These are phyloP conservation scores for Aythya baeri DNA, from an alignment of 2,113 vertebrate species.

Conservation along the genomic window DNA sequence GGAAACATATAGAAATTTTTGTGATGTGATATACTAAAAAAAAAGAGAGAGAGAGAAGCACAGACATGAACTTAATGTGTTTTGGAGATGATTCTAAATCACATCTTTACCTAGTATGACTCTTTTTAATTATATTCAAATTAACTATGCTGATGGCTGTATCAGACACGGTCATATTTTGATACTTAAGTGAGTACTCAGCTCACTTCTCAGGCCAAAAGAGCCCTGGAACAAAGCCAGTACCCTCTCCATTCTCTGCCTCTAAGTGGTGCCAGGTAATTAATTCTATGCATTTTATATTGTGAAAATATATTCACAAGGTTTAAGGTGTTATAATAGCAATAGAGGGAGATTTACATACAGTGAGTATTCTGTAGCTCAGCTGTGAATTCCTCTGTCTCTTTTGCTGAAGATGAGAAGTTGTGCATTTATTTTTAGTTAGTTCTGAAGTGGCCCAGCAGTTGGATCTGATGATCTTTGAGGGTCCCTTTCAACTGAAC, in stretches of 20 bases:
- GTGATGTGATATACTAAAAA: neutral
- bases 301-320: neutral
- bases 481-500: too few relatives aligned
- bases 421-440: too few relatives aligned
- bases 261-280: neutral
- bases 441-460: too few relatives aligned
- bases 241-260: neutral
- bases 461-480: too few relatives aligned
- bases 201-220: neutral
- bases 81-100: neutral
- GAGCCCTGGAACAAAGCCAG: neutral
- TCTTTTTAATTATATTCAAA: neutral
- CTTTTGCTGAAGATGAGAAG: neutral
- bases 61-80: neutral
- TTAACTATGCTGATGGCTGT: neutral
- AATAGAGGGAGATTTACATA: neutral
- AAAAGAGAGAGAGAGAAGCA: neutral
- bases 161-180: neutral
- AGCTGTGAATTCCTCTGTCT: neutral
- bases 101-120: neutral
- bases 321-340: neutral
- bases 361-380: neutral
- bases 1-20: conserved; percentile 39
- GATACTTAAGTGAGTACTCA: neutral
- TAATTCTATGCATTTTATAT: neutral